Base-by-base conservation (phyloP, 2,113 vertebrate genomes). In the Lanius ludovicianus region DNA sequence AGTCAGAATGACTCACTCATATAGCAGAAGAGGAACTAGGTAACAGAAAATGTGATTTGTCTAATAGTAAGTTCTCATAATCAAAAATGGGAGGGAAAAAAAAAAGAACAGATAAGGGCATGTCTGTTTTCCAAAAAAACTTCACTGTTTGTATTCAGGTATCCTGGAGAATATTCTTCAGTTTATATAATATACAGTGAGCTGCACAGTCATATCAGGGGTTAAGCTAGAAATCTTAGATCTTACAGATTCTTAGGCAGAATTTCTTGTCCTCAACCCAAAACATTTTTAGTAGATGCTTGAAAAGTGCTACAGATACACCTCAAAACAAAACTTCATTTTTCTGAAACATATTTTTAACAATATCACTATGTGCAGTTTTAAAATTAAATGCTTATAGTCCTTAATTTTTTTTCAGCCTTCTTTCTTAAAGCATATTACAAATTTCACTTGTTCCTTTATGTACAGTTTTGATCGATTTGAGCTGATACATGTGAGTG, bases 1-100 rank as follows among this genome's bases (percentile, higher is more conserved):
- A 93, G 95, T 96, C 96, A 94, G 79, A 84, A 96, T 94, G 89
- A 97, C 89, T 97, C 94, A 92, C 56, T 95, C 55, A 67, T 64
- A n/a, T 9, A 69, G 63, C 63, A 91, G 74, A 87, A 91, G 89
- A 95, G 80, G 77, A 84, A 81, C n/a, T 42, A 91, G 91, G 89
- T 94, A 84, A 85, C 1, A 88, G 55, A 44, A n/a, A 60, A 39
- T 28, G 30, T 28, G 77, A 95, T 96, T 63, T 81, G 68, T 93
- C 84, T 94, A 25, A 74, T 63, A 42, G 6, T 55, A 49, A 76
- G 33, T 39, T 65, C 9, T 69, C 86, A 39, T 71, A 93, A 67
- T 50, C 12, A 85, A 87, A 90, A 89, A 63, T 2, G 53, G 18
- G 3, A 6, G 11, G 10, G 5, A 44, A 24, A 41, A 62, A 39